Evolutionary conservation across 2,888 invertebrate genomes (phyloP).

Genomic region (Apodemia hepburni): DNA sequence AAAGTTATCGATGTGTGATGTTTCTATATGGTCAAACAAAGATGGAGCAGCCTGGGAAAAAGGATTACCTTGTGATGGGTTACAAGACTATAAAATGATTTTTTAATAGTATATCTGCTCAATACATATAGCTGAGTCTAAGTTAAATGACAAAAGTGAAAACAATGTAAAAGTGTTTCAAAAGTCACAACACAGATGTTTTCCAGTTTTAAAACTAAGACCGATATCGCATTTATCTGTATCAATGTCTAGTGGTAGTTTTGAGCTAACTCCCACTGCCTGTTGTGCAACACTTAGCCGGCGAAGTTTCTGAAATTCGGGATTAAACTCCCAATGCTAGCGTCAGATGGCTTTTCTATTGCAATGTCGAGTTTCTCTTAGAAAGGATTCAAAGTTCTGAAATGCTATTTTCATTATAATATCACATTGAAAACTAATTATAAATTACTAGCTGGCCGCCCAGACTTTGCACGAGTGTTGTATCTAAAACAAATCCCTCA

Average conservation of each 20-base stretch:
- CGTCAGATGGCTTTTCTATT: neutral
- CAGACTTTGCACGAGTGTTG: too few relatives aligned
- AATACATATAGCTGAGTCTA: too few relatives aligned
- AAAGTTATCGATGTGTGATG: too few relatives aligned
- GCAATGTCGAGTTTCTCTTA: neutral
- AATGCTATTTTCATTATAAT: neutral
- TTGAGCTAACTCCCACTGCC: neutral
- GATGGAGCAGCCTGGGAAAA: too few relatives aligned
- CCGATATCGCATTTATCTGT: neutral
- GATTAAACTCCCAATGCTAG: slow-evolving; percentile 7
- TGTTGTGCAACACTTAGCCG: neutral
- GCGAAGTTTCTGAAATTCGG: neutral
- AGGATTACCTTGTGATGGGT: too few relatives aligned
- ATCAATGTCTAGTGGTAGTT: neutral
- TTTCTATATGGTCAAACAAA: too few relatives aligned
- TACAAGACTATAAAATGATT: too few relatives aligned
- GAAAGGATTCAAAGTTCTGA: neutral
- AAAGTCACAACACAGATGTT: neutral
- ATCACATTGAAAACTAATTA: neutral
- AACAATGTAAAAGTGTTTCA: too few relatives aligned
- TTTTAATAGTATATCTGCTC: too few relatives aligned
- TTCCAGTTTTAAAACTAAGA: neutral
- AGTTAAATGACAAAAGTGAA: too few relatives aligned
- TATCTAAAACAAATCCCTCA: too few relatives aligned
- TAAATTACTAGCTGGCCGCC: too few relatives aligned